Conservation (phyloP, 2,113 vertebrate genomes). For the Leuciscus idus region DNA sequence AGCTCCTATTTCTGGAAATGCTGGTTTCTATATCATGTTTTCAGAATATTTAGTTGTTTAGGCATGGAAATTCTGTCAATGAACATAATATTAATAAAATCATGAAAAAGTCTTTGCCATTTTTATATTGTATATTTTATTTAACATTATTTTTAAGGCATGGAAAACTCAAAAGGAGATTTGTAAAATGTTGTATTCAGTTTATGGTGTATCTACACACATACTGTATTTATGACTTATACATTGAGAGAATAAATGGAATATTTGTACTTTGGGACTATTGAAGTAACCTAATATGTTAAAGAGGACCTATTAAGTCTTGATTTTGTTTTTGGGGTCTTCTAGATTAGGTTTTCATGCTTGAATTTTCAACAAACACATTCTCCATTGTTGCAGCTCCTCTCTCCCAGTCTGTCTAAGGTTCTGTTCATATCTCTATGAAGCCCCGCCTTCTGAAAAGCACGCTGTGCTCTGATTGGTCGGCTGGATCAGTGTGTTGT, state of each 20-base stretch:
- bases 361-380: too few relatives aligned
- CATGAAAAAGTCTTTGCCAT: too few relatives aligned
- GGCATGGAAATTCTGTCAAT: background rate
- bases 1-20: slow-evolving; percentile 1
- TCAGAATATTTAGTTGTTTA: background rate
- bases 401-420: too few relatives aligned
- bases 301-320: background rate
- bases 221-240: background rate
- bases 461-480: too few relatives aligned
- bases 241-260: background rate
- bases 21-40: background rate
- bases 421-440: too few relatives aligned
- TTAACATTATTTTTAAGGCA: background rate
- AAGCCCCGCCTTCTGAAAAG: too few relatives aligned
- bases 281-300: background rate
- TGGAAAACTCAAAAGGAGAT: background rate
- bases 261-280: background rate
- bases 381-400: too few relatives aligned
- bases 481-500: too few relatives aligned
- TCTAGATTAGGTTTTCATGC: too few relatives aligned
- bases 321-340: background rate
- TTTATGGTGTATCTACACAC: background rate
- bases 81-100: background rate
- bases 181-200: background rate
- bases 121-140: background rate